Evolutionary conservation across 2,113 vertebrate genomes (phyloP).

Genomic region (Bubo bubo): DNA sequence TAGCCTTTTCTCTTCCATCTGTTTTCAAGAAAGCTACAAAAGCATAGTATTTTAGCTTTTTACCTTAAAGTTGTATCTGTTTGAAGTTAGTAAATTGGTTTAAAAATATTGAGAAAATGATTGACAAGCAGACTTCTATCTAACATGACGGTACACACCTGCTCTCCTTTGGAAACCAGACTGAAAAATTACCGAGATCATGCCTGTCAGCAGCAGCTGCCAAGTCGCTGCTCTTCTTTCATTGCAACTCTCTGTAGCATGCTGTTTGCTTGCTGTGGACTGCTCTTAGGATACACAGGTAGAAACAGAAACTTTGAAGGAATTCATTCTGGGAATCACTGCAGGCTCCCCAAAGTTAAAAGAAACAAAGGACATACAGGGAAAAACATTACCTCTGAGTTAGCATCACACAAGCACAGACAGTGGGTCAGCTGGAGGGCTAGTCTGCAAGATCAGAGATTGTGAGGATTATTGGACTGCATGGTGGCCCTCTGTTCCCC

Average conservation of each 20-base stretch:
- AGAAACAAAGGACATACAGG: neutral
- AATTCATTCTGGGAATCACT: neutral
- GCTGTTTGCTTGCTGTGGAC: neutral
- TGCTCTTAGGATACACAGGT: neutral
- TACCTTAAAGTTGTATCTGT: neutral
- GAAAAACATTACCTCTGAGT: neutral
- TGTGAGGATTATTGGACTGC: neutral
- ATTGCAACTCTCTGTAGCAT: neutral
- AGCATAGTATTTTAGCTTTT: neutral
- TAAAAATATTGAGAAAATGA: neutral
- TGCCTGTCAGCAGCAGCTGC: neutral
- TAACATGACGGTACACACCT: neutral
- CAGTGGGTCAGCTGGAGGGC: neutral
- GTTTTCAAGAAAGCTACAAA: neutral
- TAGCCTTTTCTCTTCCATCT: neutral
- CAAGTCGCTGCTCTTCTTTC: neutral
- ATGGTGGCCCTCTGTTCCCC: too few relatives aligned
- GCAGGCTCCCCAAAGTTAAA: neutral
- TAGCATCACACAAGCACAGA: neutral
- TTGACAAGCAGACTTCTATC: neutral
- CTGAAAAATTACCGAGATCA: neutral
- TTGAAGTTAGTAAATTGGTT: neutral
- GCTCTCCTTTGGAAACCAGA: neutral
- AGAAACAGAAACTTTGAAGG: neutral
- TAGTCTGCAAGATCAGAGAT: neutral